Base-by-base conservation (phyloP, 2,888 invertebrate species). In the Chrysolina oricalcia region DNA sequence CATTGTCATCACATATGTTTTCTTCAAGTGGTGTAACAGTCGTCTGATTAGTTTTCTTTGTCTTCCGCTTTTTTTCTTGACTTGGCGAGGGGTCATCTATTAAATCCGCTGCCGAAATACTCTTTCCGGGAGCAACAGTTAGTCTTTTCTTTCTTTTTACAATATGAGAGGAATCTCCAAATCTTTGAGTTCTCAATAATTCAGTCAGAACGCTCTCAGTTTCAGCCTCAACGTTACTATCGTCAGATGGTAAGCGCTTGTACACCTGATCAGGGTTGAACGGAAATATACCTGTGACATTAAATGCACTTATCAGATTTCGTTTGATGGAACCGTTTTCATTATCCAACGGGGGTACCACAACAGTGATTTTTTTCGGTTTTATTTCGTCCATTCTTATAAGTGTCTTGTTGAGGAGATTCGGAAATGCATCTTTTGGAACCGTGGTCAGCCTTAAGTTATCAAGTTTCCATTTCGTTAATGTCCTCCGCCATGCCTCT, bases 251-350 rank as follows among this genome's bases (percentile, higher is more conserved):
- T n/a, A n/a, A n/a, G n/a, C n/a, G n/a, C n/a, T n/a, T n/a, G n/a
- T n/a, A n/a, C n/a, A n/a, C n/a, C n/a, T n/a, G n/a, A n/a, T n/a
- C n/a, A n/a, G n/a, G n/a, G n/a, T n/a, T n/a, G n/a, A n/a, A n/a
- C n/a, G n/a, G n/a, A n/a, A n/a, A n/a, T n/a, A n/a, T n/a, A 11
- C 46, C 46, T 46, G 46, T 15, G 6, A 3, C 15, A 46, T 46
- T 46, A 46, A 46, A 46, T 46, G 46, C 46, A 13, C 46, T 46
- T 15, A 46, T 46, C 6, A 80, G 56, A 53, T 80, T 70, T 56
- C 75, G 68, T 68, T 78, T 78, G 41, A 78, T 72, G 41, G 75
- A 75, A 72, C 67, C 41, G 8, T 68, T 62, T 13, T 70, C 53
- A 35, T 67, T 70, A 35, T 46, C 13, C 46, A 46, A 46, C 46